Evolutionary conservation across 1,140 invertebrate species (phyloP).

Genomic region (Meloidogyne exigua): DNA sequence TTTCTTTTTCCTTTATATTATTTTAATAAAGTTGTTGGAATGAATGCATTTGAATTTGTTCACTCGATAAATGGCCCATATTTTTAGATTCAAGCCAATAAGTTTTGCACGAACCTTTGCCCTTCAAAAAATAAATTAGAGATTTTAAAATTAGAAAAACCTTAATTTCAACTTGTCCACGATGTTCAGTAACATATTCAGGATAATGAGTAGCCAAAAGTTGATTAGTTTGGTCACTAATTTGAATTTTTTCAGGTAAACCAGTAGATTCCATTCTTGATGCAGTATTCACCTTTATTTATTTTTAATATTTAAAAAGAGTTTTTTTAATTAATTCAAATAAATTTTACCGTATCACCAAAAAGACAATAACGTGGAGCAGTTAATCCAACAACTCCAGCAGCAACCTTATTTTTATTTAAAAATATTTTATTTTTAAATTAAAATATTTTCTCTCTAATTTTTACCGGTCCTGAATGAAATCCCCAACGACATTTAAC

Average conservation of each 20-base stretch:
- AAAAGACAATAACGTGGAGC: constrained; percentile 70
- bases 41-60: constrained; percentile 18
- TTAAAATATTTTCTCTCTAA: background rate
- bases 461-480: constrained; percentile 58
- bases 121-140: constrained; percentile 25
- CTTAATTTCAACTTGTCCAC: constrained; percentile 59
- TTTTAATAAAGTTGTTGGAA: constrained; percentile 24
- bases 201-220: constrained; percentile 42
- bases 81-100: constrained; percentile 46
- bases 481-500: constrained; percentile 58
- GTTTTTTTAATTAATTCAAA: constrained; percentile 6
- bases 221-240: constrained; percentile 49
- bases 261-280: constrained; percentile 78
- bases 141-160: constrained; percentile 28
- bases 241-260: constrained; percentile 57
- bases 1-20: background rate
- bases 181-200: constrained; percentile 41
- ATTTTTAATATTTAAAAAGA: constrained; percentile 25
- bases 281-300: constrained; percentile 74
- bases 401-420: constrained; percentile 30
- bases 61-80: constrained; percentile 1
- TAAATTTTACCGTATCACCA: constrained; percentile 82
- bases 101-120: constrained; percentile 47
- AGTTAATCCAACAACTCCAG: constrained; percentile 64
- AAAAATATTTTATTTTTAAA: background rate